Base-by-base conservation (phyloP, 2,888 invertebrate genomes). In the Zele albiditarsus region DNA sequence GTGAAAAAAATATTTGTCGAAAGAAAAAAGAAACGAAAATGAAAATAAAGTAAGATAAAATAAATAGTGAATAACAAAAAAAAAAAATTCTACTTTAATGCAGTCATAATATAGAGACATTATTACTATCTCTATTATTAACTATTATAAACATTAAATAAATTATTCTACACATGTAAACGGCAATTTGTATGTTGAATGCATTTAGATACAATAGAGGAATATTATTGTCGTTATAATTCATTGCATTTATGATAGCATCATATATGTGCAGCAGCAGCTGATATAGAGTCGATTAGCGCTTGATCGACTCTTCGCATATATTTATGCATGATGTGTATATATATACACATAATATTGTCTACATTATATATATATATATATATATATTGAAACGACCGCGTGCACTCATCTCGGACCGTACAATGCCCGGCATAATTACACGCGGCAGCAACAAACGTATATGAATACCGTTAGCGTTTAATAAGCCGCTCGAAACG, bases 351-450 rank as follows among this genome's bases (percentile, higher is more conserved):
- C n/a, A 46, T 46, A 70, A 46, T 46, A 46, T 71, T 49, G 27
- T 31, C 12, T 53, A 63, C 53, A 23, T 46, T 12, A 23, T 33
- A 14, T 33, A 33, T 65, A 63, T 49, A 31, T 49, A 20, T 49
- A 42, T 23, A 49, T 65, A 25, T 14, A 57, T 27, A 23, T 53
- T 27, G 38, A n/a, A 69, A 58, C 65, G 65, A 38, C 49, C 66
- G 53, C 57, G 25, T 27, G n/a, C 27, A 38, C 71, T 62, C 62
- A 42, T 71, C 62, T 31, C n/a, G 28, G 42, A 38, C 23, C 67
- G 65, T 74, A 74, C 70, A 71, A 58, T 74, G 70, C 74, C 65
- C 58, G 53, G 74, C 27, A 70, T 65, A 74, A 74, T 74, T 74
- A 74, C 74, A 33, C 65, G 62, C 68, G 62, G 73, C 62, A 60